These are phyloP conservation scores for Oreochromis aureus DNA, from an alignment of 2,113 vertebrate genomes.

Conservation along the genomic window DNA sequence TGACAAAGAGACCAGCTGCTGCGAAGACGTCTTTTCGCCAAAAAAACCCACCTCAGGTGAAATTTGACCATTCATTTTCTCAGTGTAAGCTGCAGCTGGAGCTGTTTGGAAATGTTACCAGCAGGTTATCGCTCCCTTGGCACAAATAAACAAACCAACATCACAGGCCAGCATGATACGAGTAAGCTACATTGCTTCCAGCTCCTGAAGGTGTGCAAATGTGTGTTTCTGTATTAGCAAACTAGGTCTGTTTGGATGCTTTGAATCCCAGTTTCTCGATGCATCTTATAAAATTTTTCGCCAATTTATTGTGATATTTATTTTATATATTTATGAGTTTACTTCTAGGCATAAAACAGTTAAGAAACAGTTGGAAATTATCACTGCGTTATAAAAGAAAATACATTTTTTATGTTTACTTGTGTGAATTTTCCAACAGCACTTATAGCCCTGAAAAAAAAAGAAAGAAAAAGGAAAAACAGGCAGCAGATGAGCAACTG, in stretches of 20 bases:
- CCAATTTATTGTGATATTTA: background rate
- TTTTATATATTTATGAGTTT: background rate
- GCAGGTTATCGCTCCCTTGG: conserved; percentile 39
- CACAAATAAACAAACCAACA: conserved; percentile 39
- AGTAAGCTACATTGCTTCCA: conserved; percentile 3
- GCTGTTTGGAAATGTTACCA: conserved; percentile 31
- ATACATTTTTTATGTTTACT: background rate
- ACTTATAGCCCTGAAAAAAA: background rate
- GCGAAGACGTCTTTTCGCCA: background rate
- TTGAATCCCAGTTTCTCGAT: background rate
- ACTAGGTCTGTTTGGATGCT: background rate
- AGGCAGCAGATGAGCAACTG: background rate
- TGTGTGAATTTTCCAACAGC: background rate
- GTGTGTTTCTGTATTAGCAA: background rate
- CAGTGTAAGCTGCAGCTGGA: conserved; percentile 1
- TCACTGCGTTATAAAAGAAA: background rate
- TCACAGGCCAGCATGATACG: background rate
- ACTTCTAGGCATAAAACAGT: background rate
- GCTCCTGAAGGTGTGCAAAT: background rate
- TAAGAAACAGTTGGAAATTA: background rate
- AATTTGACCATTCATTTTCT: conserved; percentile 34
- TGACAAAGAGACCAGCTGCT: conserved; percentile 8
- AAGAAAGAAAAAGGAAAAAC: background rate
- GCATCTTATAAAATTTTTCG: background rate
- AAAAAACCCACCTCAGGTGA: background rate